Evolutionary conservation across 2,113 vertebrate genomes (phyloP).

Genomic region (Xenus cinereus): DNA sequence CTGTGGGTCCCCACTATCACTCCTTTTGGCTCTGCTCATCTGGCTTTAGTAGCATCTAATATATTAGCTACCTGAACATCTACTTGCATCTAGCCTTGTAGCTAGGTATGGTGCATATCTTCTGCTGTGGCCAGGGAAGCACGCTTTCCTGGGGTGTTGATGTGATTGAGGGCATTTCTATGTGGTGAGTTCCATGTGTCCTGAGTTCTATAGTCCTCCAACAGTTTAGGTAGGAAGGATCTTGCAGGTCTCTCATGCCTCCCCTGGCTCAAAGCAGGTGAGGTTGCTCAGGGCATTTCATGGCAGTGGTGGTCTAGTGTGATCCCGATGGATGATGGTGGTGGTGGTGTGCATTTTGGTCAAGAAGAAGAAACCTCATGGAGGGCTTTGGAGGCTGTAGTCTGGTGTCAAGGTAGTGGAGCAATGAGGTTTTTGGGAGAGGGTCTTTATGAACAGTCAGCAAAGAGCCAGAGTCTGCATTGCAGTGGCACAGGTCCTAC

Average conservation of each 20-base stretch:
- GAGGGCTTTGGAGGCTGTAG: neutral
- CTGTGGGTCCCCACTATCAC: neutral
- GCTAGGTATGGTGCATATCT: neutral
- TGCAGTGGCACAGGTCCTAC: neutral
- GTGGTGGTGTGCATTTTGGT: neutral
- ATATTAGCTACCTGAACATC: neutral
- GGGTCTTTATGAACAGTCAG: neutral
- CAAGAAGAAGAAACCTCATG: neutral
- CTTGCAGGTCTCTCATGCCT: neutral
- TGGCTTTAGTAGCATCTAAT: neutral
- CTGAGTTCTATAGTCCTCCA: neutral
- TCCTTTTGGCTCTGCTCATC: neutral
- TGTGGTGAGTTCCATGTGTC: neutral
- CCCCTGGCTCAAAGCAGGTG: neutral
- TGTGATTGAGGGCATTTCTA: fast-evolving
- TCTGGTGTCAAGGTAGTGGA: neutral
- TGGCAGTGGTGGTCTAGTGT: neutral
- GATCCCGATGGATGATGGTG: neutral
- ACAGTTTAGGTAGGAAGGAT: neutral
- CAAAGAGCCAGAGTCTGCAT: neutral
- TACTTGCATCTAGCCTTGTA: neutral
- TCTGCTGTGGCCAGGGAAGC: neutral
- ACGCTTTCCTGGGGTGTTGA: neutral
- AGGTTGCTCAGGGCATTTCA: neutral
- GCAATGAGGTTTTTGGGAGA: neutral